Evolutionary conservation across 2,888 invertebrate genomes (phyloP), one percentile per base, ranked within the genome.

Genomic region (Temnothorax unifasciatus): DNA sequence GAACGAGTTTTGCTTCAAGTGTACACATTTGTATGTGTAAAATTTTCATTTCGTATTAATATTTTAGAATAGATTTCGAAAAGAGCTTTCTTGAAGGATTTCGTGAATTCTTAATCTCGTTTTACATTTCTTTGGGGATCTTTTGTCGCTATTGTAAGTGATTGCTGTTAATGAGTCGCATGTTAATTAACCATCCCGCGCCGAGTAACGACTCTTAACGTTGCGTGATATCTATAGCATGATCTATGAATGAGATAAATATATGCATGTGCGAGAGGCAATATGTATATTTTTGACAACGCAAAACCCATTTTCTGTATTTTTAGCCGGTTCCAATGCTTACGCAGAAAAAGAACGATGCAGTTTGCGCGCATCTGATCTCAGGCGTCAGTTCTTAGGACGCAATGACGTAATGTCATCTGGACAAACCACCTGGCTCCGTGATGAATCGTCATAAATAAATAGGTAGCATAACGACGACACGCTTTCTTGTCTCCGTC

Each of bases 261-360:
- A 3, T 18, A 25, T 59, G 44, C 13, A 44, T 5, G 50, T 15
- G 38, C 29, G n/a, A 3, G n/a, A 54, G 9, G 21, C 18, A 21
- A 34, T 50, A 44, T 29, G 29, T 29, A 29, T 77, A 77, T 77
- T 73, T 77, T 77, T 11, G 29, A 44, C 29, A 41, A 54, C 8
- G 44, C n/a, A 15, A 52, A 13, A 57, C 54, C 54, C 41, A 41
- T 18, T 71, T 77, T 59, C 9, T n/a, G 25, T 69, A 77, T 73
- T 73, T 77, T 73, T 73, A 77, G 54, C n/a, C 18, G 9, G 25
- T 38, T 21, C 3, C 41, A 6, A 54, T n/a, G 69, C 73, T 73
- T 44, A 77, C 74, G 29, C 44, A 57, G 41, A 66, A 71, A 77
- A 25, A 73, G 73, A 44, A 54, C 41, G 73, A 41, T 77, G 54